phyloP scores from a whole-genome alignment of 2,113 vertebrate genomes.

The Canis aureus region DNA sequence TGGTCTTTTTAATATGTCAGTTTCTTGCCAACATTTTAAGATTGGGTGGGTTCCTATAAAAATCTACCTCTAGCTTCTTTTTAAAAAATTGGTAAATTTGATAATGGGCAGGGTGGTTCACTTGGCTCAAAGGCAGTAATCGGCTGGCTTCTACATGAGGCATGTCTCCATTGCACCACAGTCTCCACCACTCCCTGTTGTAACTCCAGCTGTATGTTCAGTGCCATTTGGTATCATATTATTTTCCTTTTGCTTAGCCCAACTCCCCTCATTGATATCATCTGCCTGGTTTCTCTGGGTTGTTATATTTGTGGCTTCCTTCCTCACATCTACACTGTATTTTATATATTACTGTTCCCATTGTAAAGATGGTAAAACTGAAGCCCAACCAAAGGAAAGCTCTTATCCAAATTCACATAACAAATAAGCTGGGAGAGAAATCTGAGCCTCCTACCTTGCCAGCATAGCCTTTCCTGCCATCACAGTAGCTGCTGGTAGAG shows the following conservation, averaged over 20 bases:
- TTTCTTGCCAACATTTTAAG: conserved; percentile 60
- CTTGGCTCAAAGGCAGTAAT: not conserved
- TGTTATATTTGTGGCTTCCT: not conserved
- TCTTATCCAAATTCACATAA: not conserved
- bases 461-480: not conserved
- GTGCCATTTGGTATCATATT: not conserved
- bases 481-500: not conserved
- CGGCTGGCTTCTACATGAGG: not conserved
- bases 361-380: conserved; percentile 21
- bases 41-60: conserved; percentile 28
- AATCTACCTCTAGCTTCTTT: not conserved
- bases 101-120: not conserved
- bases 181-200: not conserved
- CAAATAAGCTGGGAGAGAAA: not conserved
- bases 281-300: not conserved
- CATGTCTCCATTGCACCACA: accelerated
- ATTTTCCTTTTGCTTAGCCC: not conserved
- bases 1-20: not conserved
- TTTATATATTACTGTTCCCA: not conserved
- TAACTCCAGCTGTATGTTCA: not conserved
- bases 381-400: not conserved
- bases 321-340: not conserved
- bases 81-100: not conserved
- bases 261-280: not conserved
- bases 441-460: not conserved